Percentiles rank a stretch among this genome's conserved stretches.
phyloP scores from a whole-genome alignment of 2,888 invertebrate species.

The Spisula subtruncata region DNA sequence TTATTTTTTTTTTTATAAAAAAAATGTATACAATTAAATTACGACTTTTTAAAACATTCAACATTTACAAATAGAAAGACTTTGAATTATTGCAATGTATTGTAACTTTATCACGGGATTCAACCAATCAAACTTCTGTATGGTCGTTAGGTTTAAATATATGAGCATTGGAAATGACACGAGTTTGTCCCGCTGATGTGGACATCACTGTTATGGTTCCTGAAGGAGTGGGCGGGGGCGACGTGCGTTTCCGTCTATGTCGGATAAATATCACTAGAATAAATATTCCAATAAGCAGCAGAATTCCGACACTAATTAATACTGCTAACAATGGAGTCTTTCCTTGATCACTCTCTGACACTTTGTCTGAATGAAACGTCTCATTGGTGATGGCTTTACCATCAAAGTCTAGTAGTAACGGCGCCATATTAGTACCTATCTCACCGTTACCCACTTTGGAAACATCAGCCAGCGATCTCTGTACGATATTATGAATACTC shows the following conservation, averaged over 20 bases:
- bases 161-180: constrained; percentile 62
- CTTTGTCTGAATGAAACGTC: constrained; percentile 67
- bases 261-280: constrained; percentile 77
- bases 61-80: constrained; percentile 21
- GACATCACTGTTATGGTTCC: constrained; percentile 82
- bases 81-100: constrained; percentile 16
- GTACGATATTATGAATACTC: constrained; percentile 41
- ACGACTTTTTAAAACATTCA: background rate
- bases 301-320: constrained; percentile 76
- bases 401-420: constrained; percentile 73
- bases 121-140: constrained; percentile 61
- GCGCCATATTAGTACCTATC: constrained; percentile 84
- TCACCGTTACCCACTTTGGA: constrained; percentile 74
- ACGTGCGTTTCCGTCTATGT: constrained; percentile 77
- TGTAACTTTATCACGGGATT: background rate
- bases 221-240: constrained; percentile 81
- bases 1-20: background rate
- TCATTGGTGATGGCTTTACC: constrained; percentile 60
- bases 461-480: constrained; percentile 73
- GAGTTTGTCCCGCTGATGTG: constrained; percentile 59
- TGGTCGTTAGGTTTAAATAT: constrained; percentile 55
- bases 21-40: background rate
- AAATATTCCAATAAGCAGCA: constrained; percentile 76
- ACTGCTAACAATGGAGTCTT: constrained; percentile 77
- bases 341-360: constrained; percentile 70